Conservation (phyloP, 2,888 invertebrate species). For the Epinotia demarniana region DNA sequence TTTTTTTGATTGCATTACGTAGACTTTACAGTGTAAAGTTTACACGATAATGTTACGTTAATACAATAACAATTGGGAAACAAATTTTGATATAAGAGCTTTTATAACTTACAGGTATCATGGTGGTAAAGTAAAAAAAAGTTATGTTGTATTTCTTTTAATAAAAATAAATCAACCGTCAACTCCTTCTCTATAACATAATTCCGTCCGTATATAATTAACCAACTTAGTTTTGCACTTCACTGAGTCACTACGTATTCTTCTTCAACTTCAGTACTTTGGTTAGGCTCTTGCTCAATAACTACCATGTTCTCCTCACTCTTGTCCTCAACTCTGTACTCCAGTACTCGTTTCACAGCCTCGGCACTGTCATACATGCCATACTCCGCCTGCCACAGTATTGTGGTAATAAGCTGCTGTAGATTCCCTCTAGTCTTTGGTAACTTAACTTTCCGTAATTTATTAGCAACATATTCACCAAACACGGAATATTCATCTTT, state of each 20-base stretch:
- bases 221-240: not conserved
- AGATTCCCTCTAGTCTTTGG: conserved; percentile 71
- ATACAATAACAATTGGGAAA: no score
- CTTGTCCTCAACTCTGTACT: conserved; percentile 61
- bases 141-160: not conserved
- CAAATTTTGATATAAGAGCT: no score
- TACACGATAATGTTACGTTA: no score
- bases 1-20: no score
- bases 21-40: no score
- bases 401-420: conserved; percentile 77
- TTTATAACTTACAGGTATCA: not conserved
- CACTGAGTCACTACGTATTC: conserved; percentile 12
- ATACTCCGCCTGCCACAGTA: conserved; percentile 79
- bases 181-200: no score
- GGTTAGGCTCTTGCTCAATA: conserved; percentile 35
- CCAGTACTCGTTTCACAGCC: conserved; percentile 69
- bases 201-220: not conserved
- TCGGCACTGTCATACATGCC: conserved; percentile 75
- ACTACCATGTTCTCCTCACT: conserved; percentile 10
- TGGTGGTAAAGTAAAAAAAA: not conserved
- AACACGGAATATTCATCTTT: conserved; percentile 76
- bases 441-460: conserved; percentile 70
- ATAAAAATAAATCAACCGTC: not conserved
- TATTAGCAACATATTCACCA: conserved; percentile 78
- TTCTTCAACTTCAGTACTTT: conserved; percentile 34